These are phyloP conservation scores for Mesocentrotus franciscanus DNA, from an alignment of 53 echinoderm and acorn worm species.

Conservation along the genomic window DNA sequence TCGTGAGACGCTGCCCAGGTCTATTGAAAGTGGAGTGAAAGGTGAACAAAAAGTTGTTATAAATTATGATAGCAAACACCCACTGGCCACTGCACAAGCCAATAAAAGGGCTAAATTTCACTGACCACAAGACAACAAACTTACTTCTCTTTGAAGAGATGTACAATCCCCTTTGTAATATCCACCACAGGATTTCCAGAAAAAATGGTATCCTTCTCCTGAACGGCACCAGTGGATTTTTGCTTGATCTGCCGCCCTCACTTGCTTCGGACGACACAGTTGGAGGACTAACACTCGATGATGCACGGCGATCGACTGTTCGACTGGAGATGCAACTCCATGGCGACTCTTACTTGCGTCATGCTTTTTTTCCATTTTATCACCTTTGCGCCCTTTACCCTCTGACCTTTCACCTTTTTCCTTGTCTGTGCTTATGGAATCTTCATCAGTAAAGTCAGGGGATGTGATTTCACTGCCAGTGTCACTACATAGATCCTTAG, in stretches of 20 bases:
- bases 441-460: slow-evolving; percentile 43
- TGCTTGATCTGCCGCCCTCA: slow-evolving; percentile 64
- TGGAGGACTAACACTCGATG: slow-evolving; percentile 45
- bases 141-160: slow-evolving; percentile 99
- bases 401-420: slow-evolving; percentile 21
- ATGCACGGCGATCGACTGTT: neutral
- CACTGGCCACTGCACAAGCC: neutral
- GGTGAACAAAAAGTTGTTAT: too few relatives aligned
- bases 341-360: slow-evolving; percentile 37
- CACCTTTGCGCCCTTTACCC: slow-evolving; percentile 4
- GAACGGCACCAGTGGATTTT: slow-evolving; percentile 71
- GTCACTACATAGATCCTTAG: slow-evolving; percentile 55
- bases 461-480: slow-evolving; percentile 53
- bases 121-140: slow-evolving; percentile 8
- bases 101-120: neutral
- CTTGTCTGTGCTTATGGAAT: slow-evolving; percentile 53
- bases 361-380: neutral
- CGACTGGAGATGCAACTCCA: slow-evolving; percentile 11
- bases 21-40: too few relatives aligned
- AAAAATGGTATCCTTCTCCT: slow-evolving; percentile 78
- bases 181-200: slow-evolving; percentile 97
- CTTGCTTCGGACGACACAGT: slow-evolving; percentile 60
- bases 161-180: slow-evolving; percentile 94
- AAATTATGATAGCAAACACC: neutral
- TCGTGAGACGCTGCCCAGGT: too few relatives aligned